These are phyloP conservation scores for Chloroceryle inda DNA, from an alignment of 2,797 vertebrate genomes.

Conservation along the genomic window DNA sequence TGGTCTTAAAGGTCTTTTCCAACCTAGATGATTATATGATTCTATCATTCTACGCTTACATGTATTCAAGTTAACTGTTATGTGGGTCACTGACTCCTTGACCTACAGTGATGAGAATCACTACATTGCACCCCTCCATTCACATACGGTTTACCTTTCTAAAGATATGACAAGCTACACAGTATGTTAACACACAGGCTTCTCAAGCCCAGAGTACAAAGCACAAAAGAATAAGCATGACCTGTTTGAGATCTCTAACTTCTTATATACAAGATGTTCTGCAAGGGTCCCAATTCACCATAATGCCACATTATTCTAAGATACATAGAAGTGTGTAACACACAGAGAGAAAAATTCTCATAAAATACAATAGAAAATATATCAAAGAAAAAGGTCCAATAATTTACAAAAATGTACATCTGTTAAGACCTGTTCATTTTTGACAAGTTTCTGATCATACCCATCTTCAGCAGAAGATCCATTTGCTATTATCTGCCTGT, in stretches of 20 bases:
- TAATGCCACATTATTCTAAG: background rate
- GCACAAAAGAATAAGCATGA: background rate
- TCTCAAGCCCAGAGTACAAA: background rate
- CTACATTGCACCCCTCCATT: background rate
- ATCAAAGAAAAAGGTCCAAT: background rate
- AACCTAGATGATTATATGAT: no score
- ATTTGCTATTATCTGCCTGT: background rate
- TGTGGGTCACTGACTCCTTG: background rate
- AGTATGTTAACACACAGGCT: background rate
- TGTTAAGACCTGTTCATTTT: background rate
- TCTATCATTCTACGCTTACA: fast-evolving
- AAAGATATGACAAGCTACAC: background rate
- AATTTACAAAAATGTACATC: background rate
- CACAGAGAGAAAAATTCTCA: background rate
- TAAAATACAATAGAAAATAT: background rate
- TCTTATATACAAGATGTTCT: background rate
- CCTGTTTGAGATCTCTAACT: background rate
- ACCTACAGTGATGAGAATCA: background rate
- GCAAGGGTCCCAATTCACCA: background rate
- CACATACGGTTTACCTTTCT: background rate
- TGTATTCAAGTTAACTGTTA: background rate
- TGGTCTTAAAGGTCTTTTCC: no score
- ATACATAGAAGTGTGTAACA: background rate
- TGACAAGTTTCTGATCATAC: background rate
- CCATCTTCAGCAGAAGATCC: background rate